Base-by-base conservation (phyloP, 2,113 vertebrate genomes). In the Furnarius figulus region DNA sequence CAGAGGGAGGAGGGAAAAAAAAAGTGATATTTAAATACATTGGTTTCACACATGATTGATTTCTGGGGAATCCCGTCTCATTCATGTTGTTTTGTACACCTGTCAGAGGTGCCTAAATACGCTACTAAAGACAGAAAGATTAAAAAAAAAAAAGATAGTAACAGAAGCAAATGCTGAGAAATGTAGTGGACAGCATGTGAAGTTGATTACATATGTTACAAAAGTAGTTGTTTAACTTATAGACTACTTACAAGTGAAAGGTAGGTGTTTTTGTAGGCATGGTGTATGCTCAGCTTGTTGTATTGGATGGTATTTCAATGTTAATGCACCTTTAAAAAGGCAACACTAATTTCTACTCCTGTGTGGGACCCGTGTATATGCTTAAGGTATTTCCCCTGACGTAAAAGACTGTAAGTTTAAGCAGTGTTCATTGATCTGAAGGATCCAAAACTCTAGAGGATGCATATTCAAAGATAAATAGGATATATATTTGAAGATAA, bases 311-410 rank as follows among this genome's bases (percentile, higher is more conserved):
- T 44, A 39, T 68, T 91, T 91, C 40, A 55, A 5, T 75, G 49
- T 72, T 92, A 91, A 84, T 70, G 28, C 20, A 88, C 27, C 79
- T 95, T 94, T 95, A 78, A 91, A 96, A 71, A 85, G 75, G 71
- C 79, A 86, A 71, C 16, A 24, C 46, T 62, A 10, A 40, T 67
- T 88, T 92, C 24, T 42, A 1, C 20, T 35, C 18, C 18, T 66
- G 14, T 55, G 50, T 78, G 74, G 55, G n/a, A 87, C 77, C 70
- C 3, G 31, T 24, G 19, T 21, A 9, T 35, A 14, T 22, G 6
- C 27, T 49, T 35, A 7, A 80, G 14, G 31, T 59, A 14, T 85
- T 89, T 78, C 28, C 23, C 9, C 14, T 63, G 11, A 13, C 18
- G 44, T 52, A 25, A 52, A 77, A 82, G 61, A 20, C 33, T 84